Evolutionary conservation across 2,797 vertebrate genomes (phyloP).

Genomic region (Gadopsis marmoratus): DNA sequence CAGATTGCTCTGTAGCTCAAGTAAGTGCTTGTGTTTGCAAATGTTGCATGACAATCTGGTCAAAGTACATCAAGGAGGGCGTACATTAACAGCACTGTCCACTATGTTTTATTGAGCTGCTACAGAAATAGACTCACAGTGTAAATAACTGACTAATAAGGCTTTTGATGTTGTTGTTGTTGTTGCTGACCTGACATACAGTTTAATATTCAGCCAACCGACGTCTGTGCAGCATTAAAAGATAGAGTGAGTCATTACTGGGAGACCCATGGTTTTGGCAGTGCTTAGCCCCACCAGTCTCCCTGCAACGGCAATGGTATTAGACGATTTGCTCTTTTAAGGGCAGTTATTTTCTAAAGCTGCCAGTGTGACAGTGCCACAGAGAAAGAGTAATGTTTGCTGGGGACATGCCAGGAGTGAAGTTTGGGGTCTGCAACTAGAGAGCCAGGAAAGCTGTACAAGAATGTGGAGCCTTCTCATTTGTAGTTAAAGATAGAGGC

Average conservation of each 20-base stretch:
- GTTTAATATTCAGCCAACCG: constrained; percentile 28
- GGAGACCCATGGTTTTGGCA: constrained; percentile 52
- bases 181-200: constrained; percentile 27
- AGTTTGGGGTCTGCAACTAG: constrained; percentile 87
- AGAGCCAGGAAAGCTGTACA: constrained; percentile 89
- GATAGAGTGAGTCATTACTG: constrained; percentile 47
- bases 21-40: constrained; percentile 71
- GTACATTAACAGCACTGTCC: constrained; percentile 53
- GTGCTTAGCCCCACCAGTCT: constrained; percentile 13
- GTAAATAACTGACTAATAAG: constrained; percentile 66
- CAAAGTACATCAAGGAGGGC: constrained; percentile 36
- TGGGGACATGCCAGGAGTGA: constrained; percentile 74
- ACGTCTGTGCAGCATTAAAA: constrained; percentile 41
- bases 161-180: constrained; percentile 1
- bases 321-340: constrained; percentile 67
- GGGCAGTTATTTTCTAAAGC: constrained; percentile 68
- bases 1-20: constrained; percentile 67
- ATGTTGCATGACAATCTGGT: constrained; percentile 59
- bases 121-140: constrained; percentile 53
- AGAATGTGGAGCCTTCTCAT: constrained; percentile 96
- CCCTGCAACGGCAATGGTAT: constrained; percentile 34
- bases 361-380: constrained; percentile 64
- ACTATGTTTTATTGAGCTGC: constrained; percentile 27
- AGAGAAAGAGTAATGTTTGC: constrained; percentile 71
- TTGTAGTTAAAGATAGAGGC: constrained; percentile 99